Base-by-base conservation (phyloP, 2,888 invertebrate species). In the Mechanitis mazaeus region DNA sequence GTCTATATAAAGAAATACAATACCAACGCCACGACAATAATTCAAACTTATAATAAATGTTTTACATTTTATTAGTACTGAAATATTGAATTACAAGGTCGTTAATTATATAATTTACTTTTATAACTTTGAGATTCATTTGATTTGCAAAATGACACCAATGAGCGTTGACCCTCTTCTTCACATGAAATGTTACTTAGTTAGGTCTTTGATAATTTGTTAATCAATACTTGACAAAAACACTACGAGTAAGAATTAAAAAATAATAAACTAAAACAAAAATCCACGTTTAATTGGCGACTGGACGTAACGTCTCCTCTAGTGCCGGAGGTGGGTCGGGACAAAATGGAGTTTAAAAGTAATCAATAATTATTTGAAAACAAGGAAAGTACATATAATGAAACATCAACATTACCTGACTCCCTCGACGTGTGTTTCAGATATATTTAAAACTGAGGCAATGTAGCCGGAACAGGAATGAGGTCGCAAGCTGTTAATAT, bases 401-500 rank as follows among this genome's bases (percentile, higher is more conserved):
- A 47, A 5, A 47, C 28, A 47, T 47, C n/a, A 5, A 47, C 31
- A 50, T 31, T 50, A 50, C 31, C 11, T 31, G 50, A 50, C 31
- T 50, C 2, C 50, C 5, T 50, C 6, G 0, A 9, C 7, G 42
- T 42, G 2, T 42, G 42, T 42, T 28, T 50, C 31, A 6, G 50
- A 31, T 50, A 11, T 50, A 50, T 31, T 50, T 50, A 50, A 50
- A 50, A 50, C 31, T 31, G 50, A 31, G 31, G n/a, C 50, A 81
- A 83, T 79, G 65, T 60, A 67, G 64, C 68, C 64, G 87, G 87
- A 88, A 85, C 79, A 75, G 71, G 71, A 88, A 85, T 79, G 83
- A 81, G 88, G 88, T 82, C 87, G 79, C 71, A 71, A 69, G 85
- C 87, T 87, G 87, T 86, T 87, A 87, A 87, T 87, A 87, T 75